A percentile compares a stretch with the other conserved stretches of the same genome.
Conservation (phyloP, 2,113 vertebrate genomes). For the Corythornis cristatus region DNA sequence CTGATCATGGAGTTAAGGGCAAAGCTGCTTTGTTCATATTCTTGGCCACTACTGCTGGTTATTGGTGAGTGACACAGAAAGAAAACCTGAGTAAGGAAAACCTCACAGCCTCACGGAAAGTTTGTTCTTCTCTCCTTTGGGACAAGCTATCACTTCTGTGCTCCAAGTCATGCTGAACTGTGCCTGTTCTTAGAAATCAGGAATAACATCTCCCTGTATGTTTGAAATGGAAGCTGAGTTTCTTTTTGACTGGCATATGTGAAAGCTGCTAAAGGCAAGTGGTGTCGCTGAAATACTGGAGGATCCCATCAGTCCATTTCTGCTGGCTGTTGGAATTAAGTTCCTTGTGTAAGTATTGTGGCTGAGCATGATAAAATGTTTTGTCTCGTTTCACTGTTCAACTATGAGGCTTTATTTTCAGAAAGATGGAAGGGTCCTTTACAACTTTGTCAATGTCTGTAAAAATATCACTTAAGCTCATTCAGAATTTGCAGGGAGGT, state of each 20-base stretch:
- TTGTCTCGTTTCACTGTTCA: background rate
- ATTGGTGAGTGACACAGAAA: background rate
- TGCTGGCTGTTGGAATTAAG: background rate
- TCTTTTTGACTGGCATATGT: background rate
- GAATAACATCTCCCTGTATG: background rate
- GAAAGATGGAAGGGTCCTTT: background rate
- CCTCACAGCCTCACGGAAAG: background rate
- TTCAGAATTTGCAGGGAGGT: background rate
- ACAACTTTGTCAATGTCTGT: background rate
- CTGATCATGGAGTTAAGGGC: background rate
- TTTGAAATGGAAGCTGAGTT: background rate
- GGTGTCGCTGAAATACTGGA: background rate
- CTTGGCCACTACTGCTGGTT: background rate
- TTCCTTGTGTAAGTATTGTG: background rate
- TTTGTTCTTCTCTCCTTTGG: background rate
- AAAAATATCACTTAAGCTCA: background rate
- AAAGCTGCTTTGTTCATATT: background rate
- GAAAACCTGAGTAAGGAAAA: background rate
- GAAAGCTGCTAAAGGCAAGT: background rate
- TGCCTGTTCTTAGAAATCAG: background rate
- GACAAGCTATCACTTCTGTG: background rate
- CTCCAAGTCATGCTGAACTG: background rate
- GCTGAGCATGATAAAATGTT: background rate
- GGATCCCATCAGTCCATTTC: background rate
- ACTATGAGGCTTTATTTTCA: background rate